Base-by-base conservation (phyloP, 2,797 vertebrate species). In the Myotis findleyi region DNA sequence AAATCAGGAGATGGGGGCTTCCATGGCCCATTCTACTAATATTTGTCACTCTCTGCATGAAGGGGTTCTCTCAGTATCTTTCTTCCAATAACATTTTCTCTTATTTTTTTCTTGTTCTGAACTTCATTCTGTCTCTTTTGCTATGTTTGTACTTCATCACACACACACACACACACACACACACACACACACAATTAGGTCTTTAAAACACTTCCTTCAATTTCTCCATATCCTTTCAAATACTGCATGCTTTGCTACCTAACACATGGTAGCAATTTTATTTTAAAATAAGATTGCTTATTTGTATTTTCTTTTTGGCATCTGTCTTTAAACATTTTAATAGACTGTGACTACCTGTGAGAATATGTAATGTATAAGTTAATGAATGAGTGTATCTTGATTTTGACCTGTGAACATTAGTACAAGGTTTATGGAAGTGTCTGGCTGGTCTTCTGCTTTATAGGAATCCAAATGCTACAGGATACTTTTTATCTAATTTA, bases 291-390 rank as follows among this genome's bases (percentile, higher is more conserved):
- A 9, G 21, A 83, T 64, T 41, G 69, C 14, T 62, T 81, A 90
- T 77, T 57, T 85, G 38, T 51, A 77, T 79, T 51, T 89, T 68
- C 16, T 53, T 79, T 81, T 83, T 36, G 30, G 12, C 20, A 95
- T 68, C 27, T 72, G 17, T 92, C 69, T 92, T 94, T 95, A 85
- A 91, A 82, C 44, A 55, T 85, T 91, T 55, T 55, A 73, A 68
- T 81, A 86, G 30, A 84, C 44, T 87, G 0, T 88, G 36, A 49
- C 16, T 92, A 3, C 64, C 7, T 23, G 57, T 64, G 23, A 64
- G 30, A 82, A 23, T 47, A 64, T 92, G 55, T n/a, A 76, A 84
- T 57, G 13, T 81, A 13, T 59, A 92, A 95, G 33, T 88, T 92
- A 90, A 47, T 91, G 30, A 55, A 92, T 76, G 33, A 84, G 2